Evolutionary conservation across 1,140 invertebrate genomes (phyloP).

Genomic region (Campoletis sonorensis): DNA sequence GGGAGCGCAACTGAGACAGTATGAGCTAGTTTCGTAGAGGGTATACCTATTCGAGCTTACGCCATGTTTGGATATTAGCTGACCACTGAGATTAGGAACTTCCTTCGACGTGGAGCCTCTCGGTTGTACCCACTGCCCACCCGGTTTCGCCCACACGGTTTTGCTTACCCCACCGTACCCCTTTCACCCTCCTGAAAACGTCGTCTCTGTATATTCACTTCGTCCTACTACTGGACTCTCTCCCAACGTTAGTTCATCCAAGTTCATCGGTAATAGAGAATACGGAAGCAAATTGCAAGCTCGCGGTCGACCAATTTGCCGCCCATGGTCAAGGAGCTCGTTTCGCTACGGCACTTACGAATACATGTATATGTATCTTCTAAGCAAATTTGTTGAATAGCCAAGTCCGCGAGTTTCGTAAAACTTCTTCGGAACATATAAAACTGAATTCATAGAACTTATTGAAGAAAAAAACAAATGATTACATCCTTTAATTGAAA

Average conservation of each 20-base stretch:
- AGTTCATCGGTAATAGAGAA: slow-evolving; percentile 57
- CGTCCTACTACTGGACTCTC: slow-evolving; percentile 27
- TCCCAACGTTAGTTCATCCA: slow-evolving; percentile 48
- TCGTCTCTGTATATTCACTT: slow-evolving; percentile 47
- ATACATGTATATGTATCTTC: not conserved
- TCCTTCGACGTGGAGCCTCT: slow-evolving; percentile 62
- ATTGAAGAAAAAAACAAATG: slow-evolving; percentile 18
- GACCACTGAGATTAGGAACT: slow-evolving; percentile 73
- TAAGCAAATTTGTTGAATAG: slow-evolving; percentile 34
- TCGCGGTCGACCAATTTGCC: slow-evolving; percentile 55
- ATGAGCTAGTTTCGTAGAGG: slow-evolving; percentile 54
- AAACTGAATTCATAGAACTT: not conserved
- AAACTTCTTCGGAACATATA: slow-evolving; percentile 15
- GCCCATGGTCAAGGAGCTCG: slow-evolving; percentile 48
- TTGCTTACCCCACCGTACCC: slow-evolving; percentile 1
- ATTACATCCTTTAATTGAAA: too few species aligned
- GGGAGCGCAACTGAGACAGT: slow-evolving; percentile 35
- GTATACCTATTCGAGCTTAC: slow-evolving; percentile 66
- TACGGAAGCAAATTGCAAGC: slow-evolving; percentile 54
- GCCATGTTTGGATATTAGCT: slow-evolving; percentile 70
- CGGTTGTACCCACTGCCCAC: slow-evolving; percentile 42
- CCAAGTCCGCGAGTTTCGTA: slow-evolving; percentile 19
- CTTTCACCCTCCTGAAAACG: slow-evolving; percentile 30
- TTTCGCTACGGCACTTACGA: slow-evolving; percentile 10
- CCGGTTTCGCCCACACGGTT: slow-evolving; percentile 24